Base-by-base conservation (phyloP, 2,888 invertebrate genomes). In the Cephus spinipes region DNA sequence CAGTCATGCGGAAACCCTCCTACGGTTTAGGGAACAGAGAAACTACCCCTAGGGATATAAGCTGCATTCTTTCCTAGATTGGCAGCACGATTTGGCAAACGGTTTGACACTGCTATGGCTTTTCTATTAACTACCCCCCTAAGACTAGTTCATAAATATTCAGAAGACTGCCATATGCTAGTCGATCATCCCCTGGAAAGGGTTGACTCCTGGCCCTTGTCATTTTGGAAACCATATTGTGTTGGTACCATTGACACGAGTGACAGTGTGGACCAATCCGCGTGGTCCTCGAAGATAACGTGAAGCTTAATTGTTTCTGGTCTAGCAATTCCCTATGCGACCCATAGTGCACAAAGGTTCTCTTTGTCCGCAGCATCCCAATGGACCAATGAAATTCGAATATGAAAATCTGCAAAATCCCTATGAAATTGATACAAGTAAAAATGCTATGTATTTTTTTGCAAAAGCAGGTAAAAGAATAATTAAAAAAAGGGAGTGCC, bases 281-380 rank as follows among this genome's bases (percentile, higher is more conserved):
- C 84, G 84, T 89, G 90, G 87, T 83, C 82, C 83, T 81, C 84
- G 79, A 88, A 89, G 90, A 90, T 90, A 90, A 87, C 87, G 84
- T 82, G 81, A 84, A 86, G 88, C 86, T 89, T 87, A 87, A 90
- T 90, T 90, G 87, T 89, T 90, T 90, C 88, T 89, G 89, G 90
- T 90, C 90, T 89, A 88, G 88, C 88, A 84, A 85, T 85, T 89
- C 85, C 86, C 86, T 86, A 88, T 88, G 84, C 85, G 82, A 84
- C 84, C 83, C 82, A 73, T 9, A 23, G 71, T 31, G 23, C 71
- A 31, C 32, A 31, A 32, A 71, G 71, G 71, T 11, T 33, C 31
- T 31, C 71, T 71, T 71, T 71, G 71, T 71, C 32, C 31, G 33
- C 33, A 31, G 71, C 12, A 71, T 71, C 33, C 33, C 32, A 71